Percentiles rank a stretch among this genome's conserved stretches.
These are phyloP conservation scores for Meghimatium bilineatum DNA, from an alignment of 2,888 invertebrate species.

Conservation along the genomic window DNA sequence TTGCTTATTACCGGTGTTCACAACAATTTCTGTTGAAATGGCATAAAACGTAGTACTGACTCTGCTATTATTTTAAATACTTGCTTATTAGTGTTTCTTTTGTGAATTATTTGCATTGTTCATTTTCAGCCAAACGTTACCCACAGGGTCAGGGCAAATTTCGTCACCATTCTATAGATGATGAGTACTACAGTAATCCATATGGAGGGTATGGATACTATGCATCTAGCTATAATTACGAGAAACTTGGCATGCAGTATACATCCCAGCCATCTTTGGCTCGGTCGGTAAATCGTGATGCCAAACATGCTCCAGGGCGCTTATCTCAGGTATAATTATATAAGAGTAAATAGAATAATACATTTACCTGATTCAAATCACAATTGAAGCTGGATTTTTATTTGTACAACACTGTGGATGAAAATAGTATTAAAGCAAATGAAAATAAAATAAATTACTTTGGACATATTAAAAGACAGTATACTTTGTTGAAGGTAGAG, in stretches of 20 bases:
- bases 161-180: constrained; percentile 74
- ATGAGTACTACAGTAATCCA: constrained; percentile 67
- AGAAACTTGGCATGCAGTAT: constrained; percentile 67
- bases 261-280: constrained; percentile 70
- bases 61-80: no score
- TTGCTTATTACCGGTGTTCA: no score
- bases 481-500: no score
- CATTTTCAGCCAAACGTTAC: constrained; percentile 63
- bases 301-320: constrained; percentile 69
- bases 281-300: constrained; percentile 61
- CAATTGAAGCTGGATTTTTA: no score
- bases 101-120: neutral
- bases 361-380: no score
- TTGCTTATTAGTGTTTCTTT: no score
- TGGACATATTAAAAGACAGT: no score
- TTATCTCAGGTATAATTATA: constrained; percentile 64
- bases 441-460: no score
- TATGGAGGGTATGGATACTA: constrained; percentile 57
- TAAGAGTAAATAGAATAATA: neutral
- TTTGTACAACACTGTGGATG: no score
- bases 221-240: constrained; percentile 53
- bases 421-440: no score
- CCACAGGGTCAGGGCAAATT: constrained; percentile 62
- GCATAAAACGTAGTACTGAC: no score
- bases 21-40: no score